Conservation (phyloP, 2,113 vertebrate genomes). For the Synodontis membranacea region DNA sequence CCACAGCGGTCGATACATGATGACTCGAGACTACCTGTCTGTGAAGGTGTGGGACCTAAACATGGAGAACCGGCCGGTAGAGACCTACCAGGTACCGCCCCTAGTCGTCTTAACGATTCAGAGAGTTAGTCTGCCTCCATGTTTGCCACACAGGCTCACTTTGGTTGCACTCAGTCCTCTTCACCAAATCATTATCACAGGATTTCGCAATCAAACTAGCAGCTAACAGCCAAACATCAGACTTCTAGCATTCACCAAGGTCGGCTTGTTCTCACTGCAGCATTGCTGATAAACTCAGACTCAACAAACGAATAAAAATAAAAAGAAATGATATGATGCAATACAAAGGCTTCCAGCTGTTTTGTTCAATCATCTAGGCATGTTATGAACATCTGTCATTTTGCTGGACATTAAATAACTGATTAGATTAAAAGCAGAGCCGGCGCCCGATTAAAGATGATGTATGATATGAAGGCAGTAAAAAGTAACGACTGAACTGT, state of each 20-base stretch:
- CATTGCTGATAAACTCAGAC: background rate
- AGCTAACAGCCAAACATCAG: background rate
- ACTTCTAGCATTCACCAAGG: background rate
- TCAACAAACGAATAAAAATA: background rate
- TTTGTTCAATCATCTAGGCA: no score
- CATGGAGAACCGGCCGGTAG: slow-evolving; percentile 65
- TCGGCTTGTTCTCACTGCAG: background rate
- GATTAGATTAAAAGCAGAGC: background rate
- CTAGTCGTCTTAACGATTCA: background rate
- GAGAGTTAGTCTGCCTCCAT: background rate
- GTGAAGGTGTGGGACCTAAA: slow-evolving; percentile 67
- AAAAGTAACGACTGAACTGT: background rate
- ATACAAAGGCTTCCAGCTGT: no score
- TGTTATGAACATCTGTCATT: background rate
- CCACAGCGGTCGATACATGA: slow-evolving; percentile 66
- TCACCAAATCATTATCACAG: no score
- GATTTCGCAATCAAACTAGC: background rate
- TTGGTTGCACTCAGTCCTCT: background rate
- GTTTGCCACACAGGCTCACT: background rate
- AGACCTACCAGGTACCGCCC: slow-evolving; percentile 62
- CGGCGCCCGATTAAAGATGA: background rate
- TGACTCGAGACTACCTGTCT: slow-evolving; percentile 66
- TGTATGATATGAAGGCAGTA: background rate
- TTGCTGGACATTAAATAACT: background rate
- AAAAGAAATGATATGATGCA: no score